Conservation (phyloP, 2,797 vertebrate species). For the Lagodon rhomboides region DNA sequence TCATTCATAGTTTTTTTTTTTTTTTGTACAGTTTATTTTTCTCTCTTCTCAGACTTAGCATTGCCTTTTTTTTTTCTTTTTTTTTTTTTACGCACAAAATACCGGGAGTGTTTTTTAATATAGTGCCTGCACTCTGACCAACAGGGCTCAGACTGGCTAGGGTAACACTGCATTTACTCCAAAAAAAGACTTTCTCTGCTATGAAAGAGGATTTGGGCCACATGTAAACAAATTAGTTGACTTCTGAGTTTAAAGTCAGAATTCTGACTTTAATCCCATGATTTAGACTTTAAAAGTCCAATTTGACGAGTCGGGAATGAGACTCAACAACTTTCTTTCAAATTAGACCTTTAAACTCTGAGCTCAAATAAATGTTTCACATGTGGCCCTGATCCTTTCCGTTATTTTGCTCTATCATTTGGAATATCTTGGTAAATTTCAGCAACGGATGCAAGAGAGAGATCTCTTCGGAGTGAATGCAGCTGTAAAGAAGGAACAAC, state of each 20-base stretch:
- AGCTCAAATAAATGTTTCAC: too few relatives aligned
- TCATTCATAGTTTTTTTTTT: constrained; percentile 67
- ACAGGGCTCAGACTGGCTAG: constrained; percentile 63
- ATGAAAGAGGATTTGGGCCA: too few relatives aligned
- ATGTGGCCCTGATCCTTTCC: too few relatives aligned
- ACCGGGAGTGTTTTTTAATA: constrained; percentile 74
- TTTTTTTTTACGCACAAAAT: constrained; percentile 77
- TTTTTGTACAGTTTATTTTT: constrained; percentile 18
- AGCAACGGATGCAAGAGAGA: constrained; percentile 13
- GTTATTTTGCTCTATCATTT: constrained; percentile 26
- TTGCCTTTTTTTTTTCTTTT: constrained; percentile 56
- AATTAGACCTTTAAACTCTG: too few relatives aligned
- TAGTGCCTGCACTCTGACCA: constrained; percentile 81
- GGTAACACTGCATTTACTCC: constrained; percentile 63
- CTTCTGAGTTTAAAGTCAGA: too few relatives aligned
- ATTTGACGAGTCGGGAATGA: too few relatives aligned
- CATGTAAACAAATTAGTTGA: too few relatives aligned
- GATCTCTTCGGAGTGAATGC: constrained; percentile 42
- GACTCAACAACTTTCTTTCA: too few relatives aligned
- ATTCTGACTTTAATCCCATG: too few relatives aligned
- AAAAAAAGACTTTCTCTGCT: constrained; percentile 42
- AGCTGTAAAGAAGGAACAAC: constrained; percentile 50
- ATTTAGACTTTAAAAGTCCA: too few relatives aligned
- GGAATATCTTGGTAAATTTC: constrained; percentile 20
- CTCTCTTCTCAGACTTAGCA: constrained; percentile 57